These are phyloP conservation scores for Trissolcus japonicus DNA, from an alignment of 2,888 invertebrate genomes.

Conservation along the genomic window DNA sequence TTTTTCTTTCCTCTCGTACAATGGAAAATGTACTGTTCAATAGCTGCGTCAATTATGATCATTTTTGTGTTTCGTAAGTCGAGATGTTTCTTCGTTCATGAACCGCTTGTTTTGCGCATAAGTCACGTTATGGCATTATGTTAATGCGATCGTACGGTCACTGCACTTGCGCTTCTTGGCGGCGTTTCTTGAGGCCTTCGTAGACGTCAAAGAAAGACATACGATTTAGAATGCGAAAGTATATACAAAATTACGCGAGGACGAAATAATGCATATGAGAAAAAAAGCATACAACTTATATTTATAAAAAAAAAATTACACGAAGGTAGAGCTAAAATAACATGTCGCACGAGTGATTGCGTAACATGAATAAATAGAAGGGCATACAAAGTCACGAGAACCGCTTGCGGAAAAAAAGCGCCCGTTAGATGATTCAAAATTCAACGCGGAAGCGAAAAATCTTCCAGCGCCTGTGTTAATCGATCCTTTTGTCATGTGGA, in stretches of 20 bases:
- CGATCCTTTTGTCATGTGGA: too few relatives aligned
- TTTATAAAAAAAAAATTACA: conserved; percentile 42
- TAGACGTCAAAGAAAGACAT: conserved; percentile 32
- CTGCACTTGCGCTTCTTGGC: conserved; percentile 61
- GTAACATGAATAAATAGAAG: conserved; percentile 18
- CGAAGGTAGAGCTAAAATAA: conserved; percentile 39
- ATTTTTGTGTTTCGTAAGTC: conserved; percentile 17
- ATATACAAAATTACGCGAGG: conserved; percentile 46
- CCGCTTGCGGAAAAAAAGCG: not conserved
- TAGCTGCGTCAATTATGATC: conserved; percentile 16
- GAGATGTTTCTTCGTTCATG: conserved; percentile 31
- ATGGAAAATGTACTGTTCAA: too few relatives aligned
- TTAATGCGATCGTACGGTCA: conserved; percentile 64
- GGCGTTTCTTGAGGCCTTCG: conserved; percentile 56
- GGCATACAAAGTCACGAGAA: not conserved
- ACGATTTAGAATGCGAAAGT: conserved; percentile 47
- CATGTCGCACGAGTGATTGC: conserved; percentile 21
- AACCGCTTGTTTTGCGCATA: conserved; percentile 40
- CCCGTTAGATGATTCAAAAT: not conserved
- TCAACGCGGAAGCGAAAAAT: not conserved
- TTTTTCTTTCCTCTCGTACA: too few relatives aligned
- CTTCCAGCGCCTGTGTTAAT: not conserved
- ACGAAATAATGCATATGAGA: conserved; percentile 43
- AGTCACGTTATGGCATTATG: conserved; percentile 62
- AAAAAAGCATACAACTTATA: conserved; percentile 40